phyloP scores from a whole-genome alignment of 2,113 vertebrate genomes.

The Microtus montanus region DNA sequence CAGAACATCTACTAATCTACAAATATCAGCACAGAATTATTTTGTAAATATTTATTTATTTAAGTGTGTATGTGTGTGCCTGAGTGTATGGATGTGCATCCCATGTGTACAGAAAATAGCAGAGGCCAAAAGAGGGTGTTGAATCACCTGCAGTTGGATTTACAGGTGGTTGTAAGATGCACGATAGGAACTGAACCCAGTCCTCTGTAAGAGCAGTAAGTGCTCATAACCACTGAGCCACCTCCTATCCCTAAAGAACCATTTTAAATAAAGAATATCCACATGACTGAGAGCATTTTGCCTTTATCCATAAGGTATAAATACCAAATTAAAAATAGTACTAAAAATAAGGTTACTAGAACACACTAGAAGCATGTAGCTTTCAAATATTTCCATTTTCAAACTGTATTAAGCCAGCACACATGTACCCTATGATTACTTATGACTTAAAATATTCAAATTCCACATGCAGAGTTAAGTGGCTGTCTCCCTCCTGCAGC shows the following conservation, averaged over 20 bases:
- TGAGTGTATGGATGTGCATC: not conserved
- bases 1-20: slow-evolving; percentile 36
- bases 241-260: not conserved
- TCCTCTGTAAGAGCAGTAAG: not conserved
- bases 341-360: not conserved
- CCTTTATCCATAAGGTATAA: slow-evolving; percentile 12
- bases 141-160: not conserved
- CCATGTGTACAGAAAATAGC: not conserved
- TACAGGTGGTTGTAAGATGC: not conserved
- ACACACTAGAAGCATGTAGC: not conserved
- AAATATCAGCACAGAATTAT: not conserved
- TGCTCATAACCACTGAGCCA: not conserved
- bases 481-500: not conserved
- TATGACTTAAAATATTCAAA: not conserved
- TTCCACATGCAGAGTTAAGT: not conserved
- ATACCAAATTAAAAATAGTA: slow-evolving; percentile 29
- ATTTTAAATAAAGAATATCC: not conserved
- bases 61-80: not conserved
- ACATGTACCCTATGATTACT: not conserved
- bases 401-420: not conserved
- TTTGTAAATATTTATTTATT: not conserved
- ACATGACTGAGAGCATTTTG: not conserved
- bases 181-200: not conserved
- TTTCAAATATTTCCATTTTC: slow-evolving; percentile 38
- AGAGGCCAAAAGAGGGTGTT: not conserved